Base-by-base conservation (phyloP, 1,140 invertebrate genomes). In the Pachyrhynchus sulphureomaculatus region DNA sequence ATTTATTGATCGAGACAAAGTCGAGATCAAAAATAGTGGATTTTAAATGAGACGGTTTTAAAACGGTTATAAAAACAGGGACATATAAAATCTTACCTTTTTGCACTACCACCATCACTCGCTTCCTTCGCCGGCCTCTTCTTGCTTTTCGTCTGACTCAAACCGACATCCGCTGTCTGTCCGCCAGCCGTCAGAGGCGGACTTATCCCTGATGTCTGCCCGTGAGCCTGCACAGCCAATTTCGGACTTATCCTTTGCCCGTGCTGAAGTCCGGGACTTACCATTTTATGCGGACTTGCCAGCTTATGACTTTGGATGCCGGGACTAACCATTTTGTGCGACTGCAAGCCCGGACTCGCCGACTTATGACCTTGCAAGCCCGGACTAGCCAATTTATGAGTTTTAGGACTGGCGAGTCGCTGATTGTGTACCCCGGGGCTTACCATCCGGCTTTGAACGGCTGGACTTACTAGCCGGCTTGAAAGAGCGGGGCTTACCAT, bases 131-230 rank as follows among this genome's bases (percentile, higher is more conserved):
- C 51, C 6, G 64, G 61, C 18, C 67, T 34, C 24, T 68, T 68
- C n/a, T 60, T 65, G 9, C 17, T 42, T 18, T 64, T 66, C n/a
- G 63, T 6, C 18, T 66, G 59, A 33, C 63, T 66, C 33, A 67
- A 51, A 12, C 61, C 58, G 36, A 60, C 57, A 34, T 67, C 62
- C 21, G 56, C 54, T 8, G 52, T 56, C 44, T 44, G 56, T 10
- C 29, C 44, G n/a, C 29, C 44, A 4, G 32, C 47, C n/a, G 41
- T 42, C 32, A 60, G 20, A 5, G 57, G 45, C 10, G 58, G 58
- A 33, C 58, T 61, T 9, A 32, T 36, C 12, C n/a, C 57, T 13
- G 24, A 8, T 20, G 32, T 47, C 26, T 34, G 44, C 2, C 21
- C n/a, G 3, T 58, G 45, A 26, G 23, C 23, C n/a, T 41, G 51